Base-by-base conservation (phyloP, 2,888 invertebrate species). In the Lomographa bimaculata region DNA sequence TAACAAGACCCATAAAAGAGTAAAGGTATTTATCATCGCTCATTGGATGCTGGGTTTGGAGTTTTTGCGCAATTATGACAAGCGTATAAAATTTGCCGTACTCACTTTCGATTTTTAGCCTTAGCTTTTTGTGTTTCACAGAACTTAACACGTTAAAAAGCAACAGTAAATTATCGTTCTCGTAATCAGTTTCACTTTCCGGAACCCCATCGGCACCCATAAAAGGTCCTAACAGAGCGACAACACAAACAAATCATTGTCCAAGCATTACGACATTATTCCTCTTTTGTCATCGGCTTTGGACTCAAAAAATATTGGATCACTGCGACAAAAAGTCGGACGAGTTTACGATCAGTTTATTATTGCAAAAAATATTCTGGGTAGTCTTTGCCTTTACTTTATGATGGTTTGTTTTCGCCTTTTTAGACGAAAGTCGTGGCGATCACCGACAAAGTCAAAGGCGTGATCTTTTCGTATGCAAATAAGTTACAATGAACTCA, bases 401-500 rank as follows among this genome's bases (percentile, higher is more conserved):
- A 79, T 62, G 73, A 64, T 54, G 63, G 54, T 64, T 67, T 70
- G 65, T 77, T 73, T 74, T 67, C 64, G 70, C 64, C 67, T 77
- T 74, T 79, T 76, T 68, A 64, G 61, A 71, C 68, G 77, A 84
- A 81, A 81, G 80, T 78, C 68, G 64, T 60, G 55, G 57, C 64
- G 27, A 64, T 58, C 55, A 67, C 75, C 79, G 79, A 65, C 79
- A 74, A 79, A 74, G 76, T 77, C 76, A 65, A 64, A 68, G 71
- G 53, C 66, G 70, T 55, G 50, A 62, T 69, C 80, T 79, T 82
- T 87, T 84, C 77, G 73, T 74, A 87, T 86, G 84, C 73, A 75
- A 87, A 86, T 84, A 71, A 57, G 81, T 79, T 77, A 76, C 85
- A 78, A 71, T 74, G 84, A 84, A 85, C 81, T 72, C 68, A 56